Conservation (phyloP, 2,113 vertebrate species). For the Campylomormyrus numenius region DNA sequence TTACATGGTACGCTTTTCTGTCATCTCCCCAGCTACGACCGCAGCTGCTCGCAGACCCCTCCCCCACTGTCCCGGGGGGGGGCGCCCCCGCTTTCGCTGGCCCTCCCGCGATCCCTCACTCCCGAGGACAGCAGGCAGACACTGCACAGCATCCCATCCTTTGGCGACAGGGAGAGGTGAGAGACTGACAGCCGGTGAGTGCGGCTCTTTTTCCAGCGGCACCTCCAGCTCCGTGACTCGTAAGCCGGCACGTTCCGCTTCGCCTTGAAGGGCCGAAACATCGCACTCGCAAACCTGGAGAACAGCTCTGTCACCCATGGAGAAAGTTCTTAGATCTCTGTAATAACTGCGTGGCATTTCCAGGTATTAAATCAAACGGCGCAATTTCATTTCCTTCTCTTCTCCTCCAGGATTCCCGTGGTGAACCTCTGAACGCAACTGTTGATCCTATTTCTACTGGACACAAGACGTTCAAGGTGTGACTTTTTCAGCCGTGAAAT, state of each 20-base stretch:
- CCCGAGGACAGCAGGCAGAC: slow-evolving; percentile 69
- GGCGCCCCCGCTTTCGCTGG: slow-evolving; percentile 60
- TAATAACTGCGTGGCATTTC: background rate
- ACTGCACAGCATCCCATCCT: slow-evolving; percentile 64
- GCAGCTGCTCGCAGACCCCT: slow-evolving; percentile 64
- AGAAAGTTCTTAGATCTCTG: background rate
- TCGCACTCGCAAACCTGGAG: background rate
- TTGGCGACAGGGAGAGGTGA: slow-evolving; percentile 71
- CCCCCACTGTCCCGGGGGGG: slow-evolving; percentile 61
- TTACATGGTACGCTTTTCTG: background rate
- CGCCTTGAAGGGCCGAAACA: background rate
- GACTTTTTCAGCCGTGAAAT: slow-evolving; percentile 56
- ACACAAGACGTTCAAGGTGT: slow-evolving; percentile 39
- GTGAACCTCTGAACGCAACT: slow-evolving; percentile 66
- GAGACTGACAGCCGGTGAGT: slow-evolving; percentile 29
- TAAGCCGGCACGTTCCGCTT: background rate
- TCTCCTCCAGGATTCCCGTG: slow-evolving; percentile 62
- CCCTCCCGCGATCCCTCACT: slow-evolving; percentile 59
- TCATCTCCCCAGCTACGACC: slow-evolving; percentile 57
- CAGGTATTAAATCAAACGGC: background rate
- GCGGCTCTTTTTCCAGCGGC: background rate
- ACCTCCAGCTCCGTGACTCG: background rate
- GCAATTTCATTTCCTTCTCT: slow-evolving; percentile 22
- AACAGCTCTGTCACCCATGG: background rate
- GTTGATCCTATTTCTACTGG: slow-evolving; percentile 48